Evolutionary conservation across 2,797 vertebrate genomes (phyloP), one percentile per base, ranked within the genome.

Genomic region (Loris lydekkerianus): DNA sequence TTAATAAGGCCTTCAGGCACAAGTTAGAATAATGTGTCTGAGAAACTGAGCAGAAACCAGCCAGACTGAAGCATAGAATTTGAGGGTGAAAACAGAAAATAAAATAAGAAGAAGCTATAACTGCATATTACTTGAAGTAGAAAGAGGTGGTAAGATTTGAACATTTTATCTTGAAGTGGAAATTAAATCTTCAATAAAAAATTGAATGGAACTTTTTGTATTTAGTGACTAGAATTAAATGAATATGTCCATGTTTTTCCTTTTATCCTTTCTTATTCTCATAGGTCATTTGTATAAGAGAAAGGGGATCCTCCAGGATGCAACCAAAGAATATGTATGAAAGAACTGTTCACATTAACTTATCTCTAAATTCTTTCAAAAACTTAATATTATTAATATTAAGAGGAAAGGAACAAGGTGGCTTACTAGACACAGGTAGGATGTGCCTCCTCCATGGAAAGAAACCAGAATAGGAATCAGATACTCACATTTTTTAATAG

Each of bases 141-240:
- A 37, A 65, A 89, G 31, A 82, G 3, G 10, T 53, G 29, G 6
- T 61, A 23, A 37, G 31, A 78, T 73, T 73, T 86, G 17, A 96
- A 49, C 17, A 76, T n/a, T 83, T 7, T 34, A 60, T 86, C 21
- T 65, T 83, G 67, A 86, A 95, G 25, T 86, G 3, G n/a, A 92
- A 89, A 88, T 61, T 94, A 83, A 86, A 69, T 86, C 27, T 72
- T 15, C 4, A 65, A 81, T 80, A 81, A 82, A 23, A 7, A 2
- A 87, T 70, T 37, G 23, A 58, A 60, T 78, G 40, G 40, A 53
- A 29, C 1, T 90, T 88, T 69, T 75, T 40, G 46, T 77, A 80
- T 67, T 72, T 31, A 40, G 31, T 82, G 40, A 70, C 13, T 93
- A 75, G 11, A 93, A 84, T 61, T 95, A 89, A 89, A 69, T 73